phyloP scores from a whole-genome alignment of 2,797 vertebrate genomes.

The Protosalanx chinensis region DNA sequence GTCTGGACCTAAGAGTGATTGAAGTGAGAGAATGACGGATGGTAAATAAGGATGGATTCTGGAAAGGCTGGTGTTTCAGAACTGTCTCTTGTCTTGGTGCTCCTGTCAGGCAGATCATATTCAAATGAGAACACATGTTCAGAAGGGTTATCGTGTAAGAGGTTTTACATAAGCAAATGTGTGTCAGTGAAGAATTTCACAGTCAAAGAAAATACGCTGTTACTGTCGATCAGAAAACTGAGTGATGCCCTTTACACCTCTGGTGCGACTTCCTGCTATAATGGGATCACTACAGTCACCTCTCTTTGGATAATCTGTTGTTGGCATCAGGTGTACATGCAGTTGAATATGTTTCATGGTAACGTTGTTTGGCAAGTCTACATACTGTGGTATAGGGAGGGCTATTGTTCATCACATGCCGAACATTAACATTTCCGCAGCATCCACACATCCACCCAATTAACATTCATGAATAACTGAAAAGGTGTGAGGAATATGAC shows the following conservation, averaged over 20 bases:
- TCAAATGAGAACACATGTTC: neutral
- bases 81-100: neutral
- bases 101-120: neutral
- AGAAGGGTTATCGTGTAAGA: neutral
- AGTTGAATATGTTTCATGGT: slow-evolving; percentile 4
- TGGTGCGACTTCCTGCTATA: neutral
- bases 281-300: neutral
- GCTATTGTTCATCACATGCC: slow-evolving; percentile 16
- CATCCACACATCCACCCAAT: slow-evolving; percentile 27
- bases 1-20: slow-evolving; percentile 4
- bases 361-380: neutral
- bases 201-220: too few species aligned
- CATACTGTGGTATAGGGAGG: neutral
- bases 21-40: slow-evolving; percentile 8
- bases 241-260: neutral
- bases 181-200: neutral
- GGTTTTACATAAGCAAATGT: neutral
- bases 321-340: neutral
- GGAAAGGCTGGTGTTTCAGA: neutral
- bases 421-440: slow-evolving; percentile 23
- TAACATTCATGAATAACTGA: slow-evolving; percentile 49
- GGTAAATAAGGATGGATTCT: slow-evolving; percentile 15
- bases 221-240: too few species aligned
- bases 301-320: neutral
- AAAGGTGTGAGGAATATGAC: slow-evolving; percentile 11